phyloP scores from a whole-genome alignment of 2,113 vertebrate species.

The Pachypanchax playfairii region DNA sequence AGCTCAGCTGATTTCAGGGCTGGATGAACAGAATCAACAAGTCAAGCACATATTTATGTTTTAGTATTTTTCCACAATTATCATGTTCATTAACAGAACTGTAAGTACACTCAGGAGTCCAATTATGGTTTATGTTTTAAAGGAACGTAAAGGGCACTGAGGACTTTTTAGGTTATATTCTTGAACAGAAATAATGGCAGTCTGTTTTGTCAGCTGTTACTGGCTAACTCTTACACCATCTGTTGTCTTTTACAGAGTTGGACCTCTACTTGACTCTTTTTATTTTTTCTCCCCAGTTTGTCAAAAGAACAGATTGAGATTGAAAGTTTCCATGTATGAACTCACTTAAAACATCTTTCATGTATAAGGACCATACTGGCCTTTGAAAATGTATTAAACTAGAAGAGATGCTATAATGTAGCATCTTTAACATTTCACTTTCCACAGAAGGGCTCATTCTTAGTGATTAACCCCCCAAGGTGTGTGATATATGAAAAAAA shows the following conservation, averaged over 20 bases:
- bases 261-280: conserved; percentile 24
- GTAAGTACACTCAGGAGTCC: conserved; percentile 52
- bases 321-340: conserved; percentile 10
- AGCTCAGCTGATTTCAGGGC: conserved; percentile 7
- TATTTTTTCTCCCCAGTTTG: conserved; percentile 29
- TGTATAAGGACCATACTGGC: conserved; percentile 3
- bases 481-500: no score
- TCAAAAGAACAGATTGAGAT: conserved; percentile 45
- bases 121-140: conserved; percentile 62
- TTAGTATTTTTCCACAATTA: conserved; percentile 55
- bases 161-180: conserved; percentile 53
- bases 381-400: conserved; percentile 7
- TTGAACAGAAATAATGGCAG: conserved; percentile 63
- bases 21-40: conserved; percentile 21
- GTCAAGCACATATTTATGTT: conserved; percentile 38
- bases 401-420: conserved; percentile 9
- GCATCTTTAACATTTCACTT: not conserved
- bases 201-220: conserved; percentile 62
- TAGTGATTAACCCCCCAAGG: no score
- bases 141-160: conserved; percentile 47
- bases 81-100: conserved; percentile 38
- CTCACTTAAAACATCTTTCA: conserved; percentile 15
- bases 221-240: conserved; percentile 57
- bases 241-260: conserved; percentile 56
- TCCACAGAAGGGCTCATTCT: no score